Evolutionary conservation across 2,888 invertebrate genomes (phyloP).

Genomic region (Sisyra nigra): DNA sequence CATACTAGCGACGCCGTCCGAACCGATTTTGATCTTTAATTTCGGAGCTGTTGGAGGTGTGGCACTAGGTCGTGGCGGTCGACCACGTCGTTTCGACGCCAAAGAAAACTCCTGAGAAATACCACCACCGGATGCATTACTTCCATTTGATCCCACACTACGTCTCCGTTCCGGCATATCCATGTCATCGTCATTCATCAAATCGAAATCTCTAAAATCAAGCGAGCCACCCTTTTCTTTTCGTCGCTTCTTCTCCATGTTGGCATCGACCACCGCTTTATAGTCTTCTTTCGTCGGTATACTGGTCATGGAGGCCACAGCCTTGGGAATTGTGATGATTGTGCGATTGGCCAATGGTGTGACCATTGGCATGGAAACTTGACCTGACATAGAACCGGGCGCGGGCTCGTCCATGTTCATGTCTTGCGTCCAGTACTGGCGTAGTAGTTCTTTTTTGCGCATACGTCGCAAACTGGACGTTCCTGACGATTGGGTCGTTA

Average conservation of each 20-base stretch:
- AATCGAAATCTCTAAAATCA: slow-evolving; percentile 46
- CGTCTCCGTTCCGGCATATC: slow-evolving; percentile 32
- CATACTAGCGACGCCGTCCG: slow-evolving; percentile 25
- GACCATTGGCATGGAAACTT: slow-evolving; percentile 38
- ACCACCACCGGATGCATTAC: slow-evolving; percentile 24
- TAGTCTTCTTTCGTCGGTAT: slow-evolving; percentile 78
- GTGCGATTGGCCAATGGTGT: slow-evolving; percentile 47
- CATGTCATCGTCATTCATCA: slow-evolving; percentile 36
- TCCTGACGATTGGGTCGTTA: slow-evolving; percentile 34
- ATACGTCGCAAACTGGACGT: slow-evolving; percentile 67
- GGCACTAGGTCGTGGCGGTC: slow-evolving; percentile 24
- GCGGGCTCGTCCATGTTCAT: slow-evolving; percentile 70
- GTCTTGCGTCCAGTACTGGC: slow-evolving; percentile 74
- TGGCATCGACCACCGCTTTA: slow-evolving; percentile 45
- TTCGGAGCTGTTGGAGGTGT: slow-evolving; percentile 39
- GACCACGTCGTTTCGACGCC: slow-evolving; percentile 22
- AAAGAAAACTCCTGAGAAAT: slow-evolving; percentile 8
- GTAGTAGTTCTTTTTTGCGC: slow-evolving; percentile 76
- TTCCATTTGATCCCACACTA: slow-evolving; percentile 29
- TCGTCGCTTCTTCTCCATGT: slow-evolving; percentile 49
- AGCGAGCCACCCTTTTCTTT: slow-evolving; percentile 37
- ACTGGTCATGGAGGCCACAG: slow-evolving; percentile 75
- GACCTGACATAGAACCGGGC: slow-evolving; percentile 30
- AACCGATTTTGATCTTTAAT: slow-evolving; percentile 62
- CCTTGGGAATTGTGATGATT: slow-evolving; percentile 72